Evolutionary conservation across 2,888 invertebrate species (phyloP), one percentile per base, ranked within the genome.

Genomic region (Amphipyra berbera): DNA sequence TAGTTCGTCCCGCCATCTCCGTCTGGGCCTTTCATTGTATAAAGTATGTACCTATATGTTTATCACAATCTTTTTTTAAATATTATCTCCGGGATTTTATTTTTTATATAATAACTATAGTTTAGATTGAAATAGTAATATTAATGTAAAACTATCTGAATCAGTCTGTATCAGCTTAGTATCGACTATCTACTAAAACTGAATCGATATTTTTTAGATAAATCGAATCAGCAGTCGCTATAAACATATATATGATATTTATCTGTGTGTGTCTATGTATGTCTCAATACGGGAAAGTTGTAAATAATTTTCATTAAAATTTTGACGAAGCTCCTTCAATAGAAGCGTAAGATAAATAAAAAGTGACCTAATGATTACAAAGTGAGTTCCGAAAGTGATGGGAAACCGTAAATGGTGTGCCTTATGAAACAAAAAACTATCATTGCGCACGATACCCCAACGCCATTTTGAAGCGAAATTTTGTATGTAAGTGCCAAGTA

Each of bases 391-490:
- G 73, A 86, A 83, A 87, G 92, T 90, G 86, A 92, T 91, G 90
- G 79, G 79, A 90, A 87, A 84, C 83, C 82, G 75, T 87, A 88
- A 84, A 88, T 83, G 81, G 87, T 88, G 92, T 91, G 88, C 89
- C 88, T 83, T 90, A 90, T 90, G 90, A 94, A 94, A 93, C 94
- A 93, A 94, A 95, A 95, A 95, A 92, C 95, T 92, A 93, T 94
- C 94, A 92, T 93, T 93, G 93, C 95, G 94, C 95, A 95, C 94
- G 95, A 94, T 94, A 93, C 90, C 88, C 87, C 90, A 95, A 95
- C 95, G 95, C 95, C 95, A 95, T 95, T 95, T 95, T 95, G 95
- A 95, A 94, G 95, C 95, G 94, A 95, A 95, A 94, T 93, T 94
- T 95, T 94, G 91, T 94, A 92, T 94, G 95, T 95, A 95, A 95